Percentiles rank a stretch among this genome's conserved stretches.
phyloP scores from a whole-genome alignment of 2,113 vertebrate species.

The Fukomys damarensis region DNA sequence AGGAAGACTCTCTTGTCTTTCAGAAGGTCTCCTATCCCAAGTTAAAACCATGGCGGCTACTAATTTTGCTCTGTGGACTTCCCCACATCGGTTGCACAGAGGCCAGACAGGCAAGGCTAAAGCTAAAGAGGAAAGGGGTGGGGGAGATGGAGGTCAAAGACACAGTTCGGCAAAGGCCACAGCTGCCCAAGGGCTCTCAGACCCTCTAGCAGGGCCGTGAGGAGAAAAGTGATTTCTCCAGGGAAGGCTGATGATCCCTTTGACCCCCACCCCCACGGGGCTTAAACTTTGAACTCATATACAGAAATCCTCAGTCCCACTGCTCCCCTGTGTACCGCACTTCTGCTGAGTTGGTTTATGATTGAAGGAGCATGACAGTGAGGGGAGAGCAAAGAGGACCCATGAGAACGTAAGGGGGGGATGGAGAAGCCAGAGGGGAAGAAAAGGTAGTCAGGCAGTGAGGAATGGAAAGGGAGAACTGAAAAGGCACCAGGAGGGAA shows the following conservation, averaged over 20 bases:
- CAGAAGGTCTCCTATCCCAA: background rate
- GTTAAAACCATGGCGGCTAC: background rate
- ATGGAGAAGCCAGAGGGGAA: background rate
- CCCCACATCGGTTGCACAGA: background rate
- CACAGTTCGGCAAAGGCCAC: background rate
- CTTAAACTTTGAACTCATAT: background rate
- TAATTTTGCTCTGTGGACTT: background rate
- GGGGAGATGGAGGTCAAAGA: background rate
- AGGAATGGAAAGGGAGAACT: background rate
- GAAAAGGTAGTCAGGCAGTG: background rate
- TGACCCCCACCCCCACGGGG: rapidly evolving
- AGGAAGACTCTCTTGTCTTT: background rate
- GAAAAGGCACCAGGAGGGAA: background rate
- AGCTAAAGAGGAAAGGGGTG: background rate
- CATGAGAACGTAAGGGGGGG: background rate
- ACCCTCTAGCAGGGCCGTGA: background rate
- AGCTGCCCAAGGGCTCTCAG: background rate
- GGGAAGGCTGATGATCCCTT: background rate
- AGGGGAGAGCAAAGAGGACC: background rate
- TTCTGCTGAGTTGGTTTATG: background rate
- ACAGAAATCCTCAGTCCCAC: background rate
- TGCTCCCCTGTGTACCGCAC: background rate
- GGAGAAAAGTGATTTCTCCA: background rate
- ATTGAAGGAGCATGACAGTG: background rate
- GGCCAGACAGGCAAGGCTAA: background rate